phyloP scores from a whole-genome alignment of 2,888 invertebrate genomes.

The Meganola albula region DNA sequence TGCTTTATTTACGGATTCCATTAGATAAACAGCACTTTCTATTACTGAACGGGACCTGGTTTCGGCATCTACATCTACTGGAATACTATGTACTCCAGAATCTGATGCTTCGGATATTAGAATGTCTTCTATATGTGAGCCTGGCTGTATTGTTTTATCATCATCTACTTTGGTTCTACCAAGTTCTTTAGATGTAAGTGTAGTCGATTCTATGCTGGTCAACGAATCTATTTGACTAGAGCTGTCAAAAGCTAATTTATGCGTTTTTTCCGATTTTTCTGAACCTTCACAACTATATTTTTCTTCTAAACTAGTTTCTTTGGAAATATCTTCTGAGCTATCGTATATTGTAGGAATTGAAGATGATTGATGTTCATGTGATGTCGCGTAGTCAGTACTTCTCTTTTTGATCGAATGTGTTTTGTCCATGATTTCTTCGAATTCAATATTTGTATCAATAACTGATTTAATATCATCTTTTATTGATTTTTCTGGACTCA shows the following conservation, averaged over 20 bases:
- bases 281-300: constrained; percentile 62
- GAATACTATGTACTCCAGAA: constrained; percentile 50
- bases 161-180: constrained; percentile 15
- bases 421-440: constrained; percentile 19
- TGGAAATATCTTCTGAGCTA: constrained; percentile 66
- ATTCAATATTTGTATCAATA: no score
- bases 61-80: constrained; percentile 34
- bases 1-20: constrained; percentile 62
- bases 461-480: no score
- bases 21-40: constrained; percentile 42
- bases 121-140: constrained; percentile 42
- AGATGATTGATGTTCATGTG: constrained; percentile 21
- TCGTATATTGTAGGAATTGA: constrained; percentile 27
- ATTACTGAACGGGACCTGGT: constrained; percentile 28
- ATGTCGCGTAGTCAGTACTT: no score
- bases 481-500: constrained; percentile 18
- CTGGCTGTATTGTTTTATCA: constrained; percentile 18
- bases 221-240: constrained; percentile 27
- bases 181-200: constrained; percentile 33
- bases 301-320: constrained; percentile 65
- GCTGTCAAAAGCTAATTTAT: constrained; percentile 31
- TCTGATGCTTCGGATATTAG: constrained; percentile 44
- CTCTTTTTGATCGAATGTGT: constrained; percentile 27
- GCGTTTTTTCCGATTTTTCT: constrained; percentile 42
- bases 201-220: constrained; percentile 23